phyloP scores from a whole-genome alignment of 1,140 invertebrate species.

The Matsumurasca onukii region DNA sequence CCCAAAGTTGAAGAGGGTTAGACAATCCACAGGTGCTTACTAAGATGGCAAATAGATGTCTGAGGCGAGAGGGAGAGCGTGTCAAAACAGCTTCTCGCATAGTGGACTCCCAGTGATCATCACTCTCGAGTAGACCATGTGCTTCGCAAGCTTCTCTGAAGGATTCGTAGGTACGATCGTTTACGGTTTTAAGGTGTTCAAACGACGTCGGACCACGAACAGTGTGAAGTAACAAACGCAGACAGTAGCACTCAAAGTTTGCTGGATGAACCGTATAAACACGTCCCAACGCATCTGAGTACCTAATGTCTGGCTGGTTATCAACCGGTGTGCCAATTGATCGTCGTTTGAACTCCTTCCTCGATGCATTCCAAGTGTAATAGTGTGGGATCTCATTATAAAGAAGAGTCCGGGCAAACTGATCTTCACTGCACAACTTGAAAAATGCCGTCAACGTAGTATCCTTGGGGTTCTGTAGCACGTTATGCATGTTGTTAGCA shows the following conservation, averaged over 20 bases:
- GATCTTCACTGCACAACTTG: neutral
- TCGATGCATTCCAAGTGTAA: neutral
- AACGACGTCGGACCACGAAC: slow-evolving; percentile 49
- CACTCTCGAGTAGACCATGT: slow-evolving; percentile 44
- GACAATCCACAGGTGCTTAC: neutral
- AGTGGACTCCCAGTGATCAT: slow-evolving; percentile 43
- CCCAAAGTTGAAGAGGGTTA: neutral
- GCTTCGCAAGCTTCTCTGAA: slow-evolving; percentile 44
- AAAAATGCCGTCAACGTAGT: slow-evolving; percentile 11
- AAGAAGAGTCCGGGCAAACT: neutral
- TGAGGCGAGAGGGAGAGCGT: neutral
- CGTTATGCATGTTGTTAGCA: neutral
- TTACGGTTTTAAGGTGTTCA: slow-evolving; percentile 46
- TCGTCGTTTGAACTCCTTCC: neutral
- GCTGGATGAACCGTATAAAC: slow-evolving; percentile 48
- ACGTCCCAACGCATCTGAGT: slow-evolving; percentile 40
- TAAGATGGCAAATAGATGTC: slow-evolving; percentile 3
- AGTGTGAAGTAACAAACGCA: slow-evolving; percentile 49
- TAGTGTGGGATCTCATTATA: neutral
- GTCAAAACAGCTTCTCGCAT: neutral
- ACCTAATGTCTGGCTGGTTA: slow-evolving; percentile 40
- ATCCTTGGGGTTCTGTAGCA: slow-evolving; percentile 36
- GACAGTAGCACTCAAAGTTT: slow-evolving; percentile 48
- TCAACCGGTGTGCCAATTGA: neutral
- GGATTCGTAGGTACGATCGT: slow-evolving; percentile 42